Base-by-base conservation (phyloP, 2,797 vertebrate genomes). In the Alosa sapidissima region DNA sequence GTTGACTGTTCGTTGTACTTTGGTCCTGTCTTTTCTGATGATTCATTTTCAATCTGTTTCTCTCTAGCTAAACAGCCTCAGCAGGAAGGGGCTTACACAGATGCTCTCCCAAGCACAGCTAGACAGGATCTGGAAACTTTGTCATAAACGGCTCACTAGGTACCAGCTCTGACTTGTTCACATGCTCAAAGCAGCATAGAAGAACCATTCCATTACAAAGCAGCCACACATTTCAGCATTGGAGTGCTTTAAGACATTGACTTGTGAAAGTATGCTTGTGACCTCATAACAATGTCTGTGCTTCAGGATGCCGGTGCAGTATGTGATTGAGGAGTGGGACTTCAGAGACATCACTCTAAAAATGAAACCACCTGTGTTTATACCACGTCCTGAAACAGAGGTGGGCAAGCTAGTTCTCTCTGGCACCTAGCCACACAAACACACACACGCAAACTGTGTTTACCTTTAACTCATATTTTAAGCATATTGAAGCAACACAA, bases 381-480 rank as follows among this genome's bases (percentile, higher is more conserved):
- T 99, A 92, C 98, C 98, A 28, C 96, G 98, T 85, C 98, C 97
- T 6, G 98, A 99, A 92, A 99, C 98, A 0, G 98, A 99, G 97
- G 98, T 99, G n/a, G 28, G 86, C 72, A 78, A 21, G 14, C 3
- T 36, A 47, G 0, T 41, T 16, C 14, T 72, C 28, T 8, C 28
- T 72, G 21, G 11, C 33, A 65, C 13, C 3, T 14, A 21, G 65
- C 11, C 33, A 36, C 28, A 36, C 33, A 36, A 33, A 62, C 54
- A 55, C 48, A 19, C 36, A 82, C n/a, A 19, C 16, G 33, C 41
- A 24, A 10, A 85, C 52, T 8, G 19, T 60, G 58, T 2, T 68
- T 55, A 51, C 55, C 83, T 83, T 45, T 36, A 36, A 24, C 45
- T 41, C 81, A 84, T 82, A 49, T 21, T 68, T 78, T 85, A 41